phyloP scores from a whole-genome alignment of 2,797 vertebrate genomes.

The Anolis apletophallus region DNA sequence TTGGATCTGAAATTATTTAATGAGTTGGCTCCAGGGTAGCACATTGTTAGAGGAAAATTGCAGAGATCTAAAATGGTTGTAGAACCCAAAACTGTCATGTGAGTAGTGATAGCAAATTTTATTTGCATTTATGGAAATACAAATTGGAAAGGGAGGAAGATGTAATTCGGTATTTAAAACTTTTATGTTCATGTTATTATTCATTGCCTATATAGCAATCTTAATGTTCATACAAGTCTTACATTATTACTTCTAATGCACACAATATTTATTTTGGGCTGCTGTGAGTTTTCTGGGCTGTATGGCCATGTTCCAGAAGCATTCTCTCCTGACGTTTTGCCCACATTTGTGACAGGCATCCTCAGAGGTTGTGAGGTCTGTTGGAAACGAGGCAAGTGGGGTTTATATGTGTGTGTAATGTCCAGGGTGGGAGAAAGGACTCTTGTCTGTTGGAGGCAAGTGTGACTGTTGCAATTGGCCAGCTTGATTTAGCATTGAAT shows the following conservation, averaged over 20 bases:
- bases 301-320: too few species aligned
- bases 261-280: neutral
- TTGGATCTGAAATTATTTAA: conserved; percentile 5
- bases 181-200: neutral
- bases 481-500: too few species aligned
- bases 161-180: neutral
- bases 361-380: too few species aligned
- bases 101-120: neutral
- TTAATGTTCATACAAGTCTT: neutral
- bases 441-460: too few species aligned
- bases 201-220: neutral
- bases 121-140: neutral
- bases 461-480: too few species aligned
- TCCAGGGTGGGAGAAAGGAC: too few species aligned
- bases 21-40: neutral
- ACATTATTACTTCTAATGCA: neutral
- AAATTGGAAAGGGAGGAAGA: neutral
- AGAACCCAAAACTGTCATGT: neutral
- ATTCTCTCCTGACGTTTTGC: too few species aligned
- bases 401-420: too few species aligned
- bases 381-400: too few species aligned
- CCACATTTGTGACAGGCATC: too few species aligned
- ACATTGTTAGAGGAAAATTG: neutral
- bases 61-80: neutral
- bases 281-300: too few species aligned